Evolutionary conservation across 2,113 vertebrate genomes (phyloP).

Genomic region (Salvelinus alpinus): DNA sequence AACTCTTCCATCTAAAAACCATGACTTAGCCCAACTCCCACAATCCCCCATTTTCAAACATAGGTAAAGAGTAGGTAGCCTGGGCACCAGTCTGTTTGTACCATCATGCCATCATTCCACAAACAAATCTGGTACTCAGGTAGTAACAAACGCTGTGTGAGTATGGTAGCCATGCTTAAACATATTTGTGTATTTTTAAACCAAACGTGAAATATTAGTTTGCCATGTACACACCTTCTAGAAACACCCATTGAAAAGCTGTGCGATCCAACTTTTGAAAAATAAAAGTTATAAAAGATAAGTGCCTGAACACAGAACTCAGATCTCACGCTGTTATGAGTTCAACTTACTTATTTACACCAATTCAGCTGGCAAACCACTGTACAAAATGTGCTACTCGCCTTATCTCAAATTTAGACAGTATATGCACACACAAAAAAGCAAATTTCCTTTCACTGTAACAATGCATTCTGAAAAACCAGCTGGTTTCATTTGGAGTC

Average conservation of each 20-base stretch:
- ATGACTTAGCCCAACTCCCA: background rate
- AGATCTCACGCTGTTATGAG: conserved; percentile 9
- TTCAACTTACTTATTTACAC: conserved; percentile 6
- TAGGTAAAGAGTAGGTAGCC: background rate
- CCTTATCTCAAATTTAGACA: background rate
- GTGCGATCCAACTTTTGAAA: background rate
- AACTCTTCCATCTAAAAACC: background rate
- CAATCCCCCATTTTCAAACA: background rate
- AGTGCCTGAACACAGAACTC: background rate
- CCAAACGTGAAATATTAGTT: background rate
- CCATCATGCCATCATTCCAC: background rate
- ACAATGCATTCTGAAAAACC: conserved; percentile 11
- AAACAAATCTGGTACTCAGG: too few relatives aligned
- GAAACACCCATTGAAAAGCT: background rate
- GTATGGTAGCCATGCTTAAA: too few relatives aligned
- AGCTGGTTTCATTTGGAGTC: conserved; percentile 36
- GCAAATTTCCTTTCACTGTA: background rate
- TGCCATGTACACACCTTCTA: background rate
- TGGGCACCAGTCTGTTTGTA: background rate
- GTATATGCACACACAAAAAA: background rate
- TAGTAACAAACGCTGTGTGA: too few relatives aligned
- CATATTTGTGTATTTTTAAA: background rate
- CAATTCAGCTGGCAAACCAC: conserved; percentile 4
- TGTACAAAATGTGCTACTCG: conserved; percentile 1
- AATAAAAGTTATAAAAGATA: conserved; percentile 7